Evolutionary conservation across 1,140 invertebrate genomes (phyloP).

Genomic region (Cotesia chilonis): DNA sequence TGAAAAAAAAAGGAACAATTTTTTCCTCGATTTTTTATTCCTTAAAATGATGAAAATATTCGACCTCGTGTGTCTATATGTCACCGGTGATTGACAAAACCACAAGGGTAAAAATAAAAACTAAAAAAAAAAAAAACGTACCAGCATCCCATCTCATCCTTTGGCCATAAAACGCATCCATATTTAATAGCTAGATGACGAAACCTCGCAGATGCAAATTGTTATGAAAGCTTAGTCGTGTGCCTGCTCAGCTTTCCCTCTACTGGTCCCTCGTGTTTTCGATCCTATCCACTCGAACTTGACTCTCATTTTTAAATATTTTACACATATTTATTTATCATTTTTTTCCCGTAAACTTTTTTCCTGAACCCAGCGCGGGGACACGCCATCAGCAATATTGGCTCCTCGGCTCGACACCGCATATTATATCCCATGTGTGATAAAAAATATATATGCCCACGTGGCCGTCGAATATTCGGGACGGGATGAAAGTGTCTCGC

Average conservation of each 20-base stretch:
- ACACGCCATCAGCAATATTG: conserved; percentile 52
- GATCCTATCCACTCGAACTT: neutral
- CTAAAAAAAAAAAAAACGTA: neutral
- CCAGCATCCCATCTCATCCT: conserved; percentile 19
- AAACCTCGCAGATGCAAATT: conserved; percentile 60
- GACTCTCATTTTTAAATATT: neutral
- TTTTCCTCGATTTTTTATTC: conserved; percentile 1
- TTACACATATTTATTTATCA: neutral
- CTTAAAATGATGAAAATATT: conserved; percentile 3
- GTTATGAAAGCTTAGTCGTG: conserved; percentile 60
- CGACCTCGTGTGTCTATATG: neutral
- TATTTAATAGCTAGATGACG: conserved; percentile 59
- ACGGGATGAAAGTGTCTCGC: conserved; percentile 29
- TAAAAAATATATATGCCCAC: conserved; percentile 58
- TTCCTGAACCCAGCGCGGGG: neutral
- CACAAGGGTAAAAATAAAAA: conserved; percentile 9
- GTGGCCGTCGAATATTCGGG: conserved; percentile 31
- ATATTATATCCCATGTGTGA: conserved; percentile 52
- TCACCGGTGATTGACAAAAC: conserved; percentile 31
- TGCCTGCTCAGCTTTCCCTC: conserved; percentile 33
- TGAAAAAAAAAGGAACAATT: neutral
- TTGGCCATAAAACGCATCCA: conserved; percentile 53
- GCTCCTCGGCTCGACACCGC: conserved; percentile 22
- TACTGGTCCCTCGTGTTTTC: neutral
- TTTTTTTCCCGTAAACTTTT: neutral